These are phyloP conservation scores for Chloroceryle aenea DNA, from an alignment of 2,113 vertebrate genomes.

Conservation along the genomic window DNA sequence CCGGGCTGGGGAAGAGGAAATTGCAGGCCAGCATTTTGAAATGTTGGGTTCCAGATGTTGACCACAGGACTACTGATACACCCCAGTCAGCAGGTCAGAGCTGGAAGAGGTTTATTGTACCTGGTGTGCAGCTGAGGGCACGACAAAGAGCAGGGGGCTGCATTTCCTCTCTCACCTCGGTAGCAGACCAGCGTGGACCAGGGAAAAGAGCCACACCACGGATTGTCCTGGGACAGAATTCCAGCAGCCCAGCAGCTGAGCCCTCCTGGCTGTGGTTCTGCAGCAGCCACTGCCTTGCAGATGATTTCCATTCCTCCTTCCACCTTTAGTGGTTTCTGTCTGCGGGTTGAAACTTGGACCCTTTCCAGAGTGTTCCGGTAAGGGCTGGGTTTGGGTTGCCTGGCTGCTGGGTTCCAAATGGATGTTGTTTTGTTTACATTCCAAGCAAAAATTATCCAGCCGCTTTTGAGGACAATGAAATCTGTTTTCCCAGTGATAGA, in stretches of 20 bases:
- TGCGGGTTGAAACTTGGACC: neutral
- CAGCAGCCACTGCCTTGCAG: neutral
- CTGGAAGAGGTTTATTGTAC: neutral
- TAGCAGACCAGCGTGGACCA: neutral
- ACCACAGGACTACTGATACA: neutral
- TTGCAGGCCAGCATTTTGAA: neutral
- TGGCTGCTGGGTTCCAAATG: neutral
- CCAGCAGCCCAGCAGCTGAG: neutral
- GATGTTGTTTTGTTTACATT: neutral
- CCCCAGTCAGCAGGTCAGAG: neutral
- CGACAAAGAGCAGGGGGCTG: neutral
- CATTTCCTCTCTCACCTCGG: neutral
- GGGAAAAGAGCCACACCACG: neutral
- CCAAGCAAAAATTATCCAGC: neutral
- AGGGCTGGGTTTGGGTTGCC: neutral
- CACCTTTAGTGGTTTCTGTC: neutral
- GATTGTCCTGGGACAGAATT: neutral
- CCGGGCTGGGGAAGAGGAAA: neutral
- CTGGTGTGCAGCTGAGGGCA: fast-evolving
- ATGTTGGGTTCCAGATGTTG: neutral
- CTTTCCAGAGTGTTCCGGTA: neutral
- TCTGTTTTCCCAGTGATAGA: neutral
- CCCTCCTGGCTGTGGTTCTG: neutral
- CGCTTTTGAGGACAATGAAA: neutral
- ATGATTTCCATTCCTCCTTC: neutral